Evolutionary conservation across 2,113 vertebrate genomes (phyloP).

Genomic region (Cyanistes caeruleus): DNA sequence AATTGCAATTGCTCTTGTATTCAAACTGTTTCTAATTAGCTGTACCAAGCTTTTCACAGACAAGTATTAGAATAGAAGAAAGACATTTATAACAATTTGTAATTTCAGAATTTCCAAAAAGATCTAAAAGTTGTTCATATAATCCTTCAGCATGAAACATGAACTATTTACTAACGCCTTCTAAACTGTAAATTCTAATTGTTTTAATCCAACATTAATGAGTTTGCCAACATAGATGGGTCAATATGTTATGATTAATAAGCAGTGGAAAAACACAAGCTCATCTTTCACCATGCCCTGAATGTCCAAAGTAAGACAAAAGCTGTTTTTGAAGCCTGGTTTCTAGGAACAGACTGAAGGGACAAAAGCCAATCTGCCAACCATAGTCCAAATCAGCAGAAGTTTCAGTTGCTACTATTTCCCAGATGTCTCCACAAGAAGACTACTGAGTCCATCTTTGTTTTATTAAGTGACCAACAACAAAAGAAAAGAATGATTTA

Average conservation of each 20-base stretch:
- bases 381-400: not conserved
- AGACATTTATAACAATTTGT: not conserved
- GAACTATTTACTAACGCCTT: not conserved
- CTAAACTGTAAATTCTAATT: not conserved
- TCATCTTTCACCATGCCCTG: not conserved
- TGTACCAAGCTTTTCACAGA: not conserved
- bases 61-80: not conserved
- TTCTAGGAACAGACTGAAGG: constrained; percentile 29
- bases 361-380: not conserved
- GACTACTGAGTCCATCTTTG: constrained; percentile 5
- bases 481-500: constrained; percentile 3
- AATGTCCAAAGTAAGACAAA: not conserved
- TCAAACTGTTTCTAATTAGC: constrained; percentile 1
- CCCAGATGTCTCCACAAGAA: constrained; percentile 31
- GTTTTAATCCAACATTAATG: not conserved
- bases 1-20: not conserved
- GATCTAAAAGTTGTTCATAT: not conserved
- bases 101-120: not conserved
- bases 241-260: not conserved
- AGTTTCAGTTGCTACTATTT: constrained; percentile 1
- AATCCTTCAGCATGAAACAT: not conserved
- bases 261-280: not conserved
- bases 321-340: not conserved
- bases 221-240: not conserved
- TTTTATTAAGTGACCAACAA: constrained; percentile 33